These are phyloP conservation scores for Varanus komodoensis DNA, from an alignment of 2,113 vertebrate genomes.

Conservation along the genomic window DNA sequence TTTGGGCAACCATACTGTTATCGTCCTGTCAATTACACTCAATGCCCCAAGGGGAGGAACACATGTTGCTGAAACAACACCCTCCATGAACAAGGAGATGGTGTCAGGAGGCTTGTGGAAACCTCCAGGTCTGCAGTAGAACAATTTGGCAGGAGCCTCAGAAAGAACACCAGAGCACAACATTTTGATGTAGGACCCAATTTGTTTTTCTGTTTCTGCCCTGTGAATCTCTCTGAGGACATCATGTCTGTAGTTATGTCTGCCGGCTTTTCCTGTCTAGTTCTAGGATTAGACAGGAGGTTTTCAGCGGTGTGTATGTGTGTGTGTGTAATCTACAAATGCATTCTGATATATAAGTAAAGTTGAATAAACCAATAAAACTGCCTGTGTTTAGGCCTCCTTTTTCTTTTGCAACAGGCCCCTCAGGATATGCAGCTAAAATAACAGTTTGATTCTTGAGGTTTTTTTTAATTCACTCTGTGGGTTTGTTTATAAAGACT, in stretches of 20 bases:
- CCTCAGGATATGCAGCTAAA: constrained; percentile 39
- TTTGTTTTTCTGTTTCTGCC: not conserved
- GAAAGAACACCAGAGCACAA: not conserved
- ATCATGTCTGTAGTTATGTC: constrained; percentile 29
- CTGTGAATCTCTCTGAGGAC: constrained; percentile 10
- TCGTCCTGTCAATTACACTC: not conserved
- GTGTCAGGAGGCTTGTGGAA: not conserved
- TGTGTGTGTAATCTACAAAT: not conserved
- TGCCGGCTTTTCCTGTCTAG: not conserved
- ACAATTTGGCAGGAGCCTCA: not conserved
- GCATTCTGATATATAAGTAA: constrained; percentile 44
- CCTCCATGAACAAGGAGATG: not conserved
- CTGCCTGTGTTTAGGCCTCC: constrained; percentile 42
- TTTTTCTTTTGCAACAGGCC: constrained; percentile 9
- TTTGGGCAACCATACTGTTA: not conserved
- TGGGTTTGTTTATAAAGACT: constrained; percentile 58
- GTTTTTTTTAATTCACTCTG: constrained; percentile 25
- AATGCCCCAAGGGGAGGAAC: not conserved
- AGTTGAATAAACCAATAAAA: constrained; percentile 11
- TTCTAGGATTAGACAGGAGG: not conserved
- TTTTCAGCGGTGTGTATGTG: constrained; percentile 2
- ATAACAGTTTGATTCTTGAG: not conserved
- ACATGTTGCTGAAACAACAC: not conserved
- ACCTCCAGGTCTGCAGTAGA: not conserved
- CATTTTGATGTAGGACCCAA: not conserved